These are phyloP conservation scores for Papilio polytes DNA, from an alignment of 1,140 invertebrate genomes.

Conservation along the genomic window DNA sequence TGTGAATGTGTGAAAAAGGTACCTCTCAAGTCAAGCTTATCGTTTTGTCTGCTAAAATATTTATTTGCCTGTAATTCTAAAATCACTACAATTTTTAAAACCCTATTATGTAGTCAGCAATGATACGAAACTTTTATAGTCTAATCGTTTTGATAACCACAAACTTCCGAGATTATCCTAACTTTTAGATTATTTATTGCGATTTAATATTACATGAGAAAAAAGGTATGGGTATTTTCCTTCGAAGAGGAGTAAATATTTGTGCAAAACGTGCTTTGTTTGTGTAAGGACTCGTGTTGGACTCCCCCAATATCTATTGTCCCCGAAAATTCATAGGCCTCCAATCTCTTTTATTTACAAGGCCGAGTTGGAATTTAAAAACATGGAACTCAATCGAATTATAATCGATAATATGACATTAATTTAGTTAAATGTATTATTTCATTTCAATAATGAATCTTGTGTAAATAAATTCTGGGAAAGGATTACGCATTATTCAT, in stretches of 20 bases:
- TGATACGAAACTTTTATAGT: not conserved
- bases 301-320: not conserved
- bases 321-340: not conserved
- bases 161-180: not conserved
- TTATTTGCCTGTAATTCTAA: no score
- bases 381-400: not conserved
- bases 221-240: not conserved
- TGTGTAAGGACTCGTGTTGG: not conserved
- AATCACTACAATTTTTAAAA: no score
- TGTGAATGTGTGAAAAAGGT: no score
- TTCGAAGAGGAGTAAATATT: not conserved
- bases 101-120: not conserved
- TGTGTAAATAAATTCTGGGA: no score
- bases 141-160: not conserved
- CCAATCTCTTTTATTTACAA: not conserved
- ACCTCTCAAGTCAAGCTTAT: no score
- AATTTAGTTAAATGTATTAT: no score
- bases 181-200: not conserved
- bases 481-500: not conserved
- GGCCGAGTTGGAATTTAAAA: not conserved
- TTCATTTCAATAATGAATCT: no score
- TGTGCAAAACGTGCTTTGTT: slow-evolving; percentile 5
- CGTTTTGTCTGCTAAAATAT: no score
- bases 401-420: no score
- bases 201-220: not conserved